A percentile compares a stretch with the other conserved stretches of the same genome.
Evolutionary conservation across 2,888 invertebrate species (phyloP).

Genomic region (Gymnocheta viridis): DNA sequence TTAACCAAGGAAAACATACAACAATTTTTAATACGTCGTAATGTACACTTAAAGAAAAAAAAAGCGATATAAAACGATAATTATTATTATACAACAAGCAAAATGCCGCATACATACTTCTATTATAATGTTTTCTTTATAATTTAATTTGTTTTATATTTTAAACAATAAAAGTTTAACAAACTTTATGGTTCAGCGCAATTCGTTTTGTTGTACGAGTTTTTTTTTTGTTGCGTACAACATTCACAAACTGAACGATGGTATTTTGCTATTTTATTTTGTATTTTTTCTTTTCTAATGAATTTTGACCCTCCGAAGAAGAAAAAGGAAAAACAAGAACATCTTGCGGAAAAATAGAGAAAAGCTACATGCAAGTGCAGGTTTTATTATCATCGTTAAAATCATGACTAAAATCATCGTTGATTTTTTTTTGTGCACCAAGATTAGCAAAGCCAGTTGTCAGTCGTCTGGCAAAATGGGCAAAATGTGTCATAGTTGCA

Average conservation of each 20-base stretch:
- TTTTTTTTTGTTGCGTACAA: constrained; percentile 19
- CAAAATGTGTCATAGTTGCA: constrained; percentile 43
- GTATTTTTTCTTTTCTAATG: constrained; percentile 6
- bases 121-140: background rate
- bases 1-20: constrained; percentile 29
- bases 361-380: background rate
- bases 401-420: constrained; percentile 49
- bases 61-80: constrained; percentile 27
- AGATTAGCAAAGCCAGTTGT: background rate
- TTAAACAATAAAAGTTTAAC: constrained; percentile 64
- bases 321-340: constrained; percentile 1
- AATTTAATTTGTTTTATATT: constrained; percentile 22
- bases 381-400: constrained; percentile 51
- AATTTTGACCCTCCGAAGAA: constrained; percentile 39
- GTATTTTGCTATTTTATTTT: background rate
- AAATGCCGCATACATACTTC: constrained; percentile 22
- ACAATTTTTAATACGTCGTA: constrained; percentile 20
- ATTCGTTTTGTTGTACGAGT: constrained; percentile 16
- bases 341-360: background rate
- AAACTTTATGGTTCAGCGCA: constrained; percentile 69
- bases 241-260: background rate
- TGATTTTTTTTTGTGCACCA: constrained; percentile 13
- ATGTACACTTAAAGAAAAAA: too few relatives aligned
- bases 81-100: constrained; percentile 36
- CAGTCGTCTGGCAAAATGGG: background rate